Base-by-base conservation (phyloP, 2,888 invertebrate species). In the Mantis religiosa region DNA sequence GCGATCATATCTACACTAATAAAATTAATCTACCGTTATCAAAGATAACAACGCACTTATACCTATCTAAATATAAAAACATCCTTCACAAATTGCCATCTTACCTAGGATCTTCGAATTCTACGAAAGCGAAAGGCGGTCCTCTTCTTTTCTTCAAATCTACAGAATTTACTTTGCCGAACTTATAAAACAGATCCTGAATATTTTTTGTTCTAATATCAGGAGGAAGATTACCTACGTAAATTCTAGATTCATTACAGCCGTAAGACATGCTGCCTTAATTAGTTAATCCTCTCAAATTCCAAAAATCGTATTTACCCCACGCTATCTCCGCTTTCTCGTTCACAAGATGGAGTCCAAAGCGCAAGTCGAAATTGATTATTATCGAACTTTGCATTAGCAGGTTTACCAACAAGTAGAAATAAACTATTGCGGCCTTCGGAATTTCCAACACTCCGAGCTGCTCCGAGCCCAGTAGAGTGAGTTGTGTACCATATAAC, bases 51-150 rank as follows among this genome's bases (percentile, higher is more conserved):
- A 4, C 54, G 0, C 3, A 71, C 20, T 71, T 20, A 71, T 15
- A 41, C 6, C 6, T 41, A 12, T 12, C 9, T 41, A 1, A 41
- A 6, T 2, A 3, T 41, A 12, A 9, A 41, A 41, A 41, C 12
- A 34, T 34, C 30, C 93, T n/a, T n/a, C n/a, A n/a, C n/a, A n/a
- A n/a, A n/a, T n/a, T n/a, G n/a, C n/a, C n/a, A n/a, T n/a, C n/a
- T 94, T 95, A 99, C 99, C 99, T 96, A 89, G 98, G 97, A 94
- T 99, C 99, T 92, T 99, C 99, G 93, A 99, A 99, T 94, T 99
- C 99, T 85, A 99, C 98, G 94, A 99, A 99, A 88, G 99, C 99
- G 94, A 99, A 99, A 91, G 99, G 99, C 91, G 99, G 99, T 88
- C 99, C 99, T 93, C 98, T 96, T 92, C 98, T 96, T 93, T 99